Evolutionary conservation across 2,888 invertebrate species (phyloP), one percentile per base, ranked within the genome.

Genomic region (Caenorhabditis sulstoni): DNA sequence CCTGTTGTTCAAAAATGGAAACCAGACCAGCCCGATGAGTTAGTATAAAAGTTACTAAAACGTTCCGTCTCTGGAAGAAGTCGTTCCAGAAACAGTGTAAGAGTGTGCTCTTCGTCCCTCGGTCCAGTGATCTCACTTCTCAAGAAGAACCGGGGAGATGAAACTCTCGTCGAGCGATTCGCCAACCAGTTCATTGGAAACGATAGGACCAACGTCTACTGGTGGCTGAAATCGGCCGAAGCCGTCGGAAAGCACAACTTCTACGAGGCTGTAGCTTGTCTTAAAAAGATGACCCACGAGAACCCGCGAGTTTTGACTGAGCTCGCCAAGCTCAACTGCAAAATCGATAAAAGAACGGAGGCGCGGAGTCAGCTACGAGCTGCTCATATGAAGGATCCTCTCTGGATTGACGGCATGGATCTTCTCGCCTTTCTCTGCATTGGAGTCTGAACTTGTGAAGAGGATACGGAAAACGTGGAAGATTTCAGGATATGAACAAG

Each of bases 371-470:
- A 65, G 3, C 39, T 79, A n/a, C 20, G 44, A 29, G 59, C 41
- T 0, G 62, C 62, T 22, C 74, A 70, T 35, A 5, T 20, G 1
- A 52, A 12, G 0, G 68, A 79, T 14, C 16, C 12, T 3, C 9
- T 53, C 0, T 79, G 74, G 68, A 50, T 79, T 14, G 79, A 79
- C 12, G 59, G 68, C 20, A 79, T 79, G 79, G 79, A 79, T 50
- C n/a, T 68, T 7, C 58, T 79, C 12, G 74, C 49, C 0, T 79
- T 53, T 55, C 52, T 79, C 0, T 65, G 52, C 3, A 52, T 50
- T 20, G 52, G 52, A 53, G 77, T 68, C 9, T 35, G 22, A 29
- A 29, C n/a, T n/a, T n/a, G n/a, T n/a, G n/a, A n/a, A n/a, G n/a
- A n/a, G n/a, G n/a, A n/a, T n/a, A n/a, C n/a, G 58, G 50, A 50